Evolutionary conservation across 1,140 invertebrate genomes (phyloP), one percentile per base, ranked within the genome.

Genomic region (Zaprionus lachaisei): DNA sequence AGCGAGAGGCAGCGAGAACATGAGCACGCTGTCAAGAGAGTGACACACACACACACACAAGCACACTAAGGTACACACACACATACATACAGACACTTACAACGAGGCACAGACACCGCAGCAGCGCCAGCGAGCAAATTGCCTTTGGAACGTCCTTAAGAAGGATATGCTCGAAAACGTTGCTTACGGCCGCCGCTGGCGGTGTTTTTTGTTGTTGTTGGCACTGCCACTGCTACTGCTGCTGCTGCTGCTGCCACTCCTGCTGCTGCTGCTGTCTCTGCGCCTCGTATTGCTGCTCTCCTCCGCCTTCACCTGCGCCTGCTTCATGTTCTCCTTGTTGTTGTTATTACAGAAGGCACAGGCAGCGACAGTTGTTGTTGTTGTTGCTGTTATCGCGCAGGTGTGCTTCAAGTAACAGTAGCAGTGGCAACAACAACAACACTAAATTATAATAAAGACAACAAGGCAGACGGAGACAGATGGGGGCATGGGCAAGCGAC

Each of bases 71-170:
- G 31, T 20, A 37, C 24, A 72, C 34, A 41, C 37, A 61, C 34
- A 61, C 41, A 64, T 11, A 58, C 69, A 69, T 55, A 78, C 49
- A 66, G 12, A 51, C 28, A 24, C 34, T 60, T 51, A 22, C n/a
- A 51, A 22, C 47, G 5, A 26, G 22, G 26, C 15, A 34, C 41
- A 71, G 41, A 76, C 14, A 74, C 38, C 37, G 17, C 22, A 31
- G 17, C 22, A 22, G 51, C 34, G n/a, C 54, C 62, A 47, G 41
- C 41, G 65, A 80, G 68, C 69, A 84, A 92, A 92, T 92, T 91
- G 91, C 91, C 91, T 92, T 92, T 92, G 91, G 91, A 92, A 92
- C 82, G 91, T 92, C 91, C 91, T 92, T 91, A 92, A 92, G 91
- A 92, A 92, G 83, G 77, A 92, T 91, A 79, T 84, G 81, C 81